phyloP scores from a whole-genome alignment of 2,113 vertebrate genomes.

The Saimiri boliviensis region DNA sequence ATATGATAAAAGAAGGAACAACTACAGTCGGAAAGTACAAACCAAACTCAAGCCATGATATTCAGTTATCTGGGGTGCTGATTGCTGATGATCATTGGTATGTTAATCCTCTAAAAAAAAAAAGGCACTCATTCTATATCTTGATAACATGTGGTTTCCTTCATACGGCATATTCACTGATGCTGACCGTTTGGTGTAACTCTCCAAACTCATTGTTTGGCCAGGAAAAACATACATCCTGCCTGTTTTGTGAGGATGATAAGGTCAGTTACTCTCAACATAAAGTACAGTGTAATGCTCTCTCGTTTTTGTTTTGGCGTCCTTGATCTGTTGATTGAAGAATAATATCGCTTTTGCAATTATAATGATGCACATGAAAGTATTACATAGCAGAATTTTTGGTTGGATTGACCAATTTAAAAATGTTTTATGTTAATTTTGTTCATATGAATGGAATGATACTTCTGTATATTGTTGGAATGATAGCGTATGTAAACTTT shows the following conservation, averaged over 20 bases:
- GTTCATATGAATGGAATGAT: neutral
- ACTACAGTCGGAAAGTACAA: slow-evolving; percentile 93
- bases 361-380: neutral
- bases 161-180: neutral
- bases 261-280: neutral
- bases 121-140: too few species aligned
- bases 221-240: neutral
- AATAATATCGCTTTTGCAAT: neutral
- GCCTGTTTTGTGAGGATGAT: neutral
- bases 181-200: neutral
- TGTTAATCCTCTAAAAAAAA: slow-evolving; percentile 38
- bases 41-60: slow-evolving; percentile 88
- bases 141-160: neutral
- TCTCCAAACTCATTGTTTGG: neutral
- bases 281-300: neutral
- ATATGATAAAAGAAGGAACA: slow-evolving; percentile 95
- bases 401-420: neutral
- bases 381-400: neutral
- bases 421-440: neutral
- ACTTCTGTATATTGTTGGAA: neutral
- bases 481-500: neutral
- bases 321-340: neutral
- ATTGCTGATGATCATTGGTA: slow-evolving; percentile 96
- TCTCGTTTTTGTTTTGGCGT: neutral
- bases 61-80: slow-evolving; percentile 94